These are phyloP conservation scores for Harmothoe impar DNA, from an alignment of 2,888 invertebrate species.

Conservation along the genomic window DNA sequence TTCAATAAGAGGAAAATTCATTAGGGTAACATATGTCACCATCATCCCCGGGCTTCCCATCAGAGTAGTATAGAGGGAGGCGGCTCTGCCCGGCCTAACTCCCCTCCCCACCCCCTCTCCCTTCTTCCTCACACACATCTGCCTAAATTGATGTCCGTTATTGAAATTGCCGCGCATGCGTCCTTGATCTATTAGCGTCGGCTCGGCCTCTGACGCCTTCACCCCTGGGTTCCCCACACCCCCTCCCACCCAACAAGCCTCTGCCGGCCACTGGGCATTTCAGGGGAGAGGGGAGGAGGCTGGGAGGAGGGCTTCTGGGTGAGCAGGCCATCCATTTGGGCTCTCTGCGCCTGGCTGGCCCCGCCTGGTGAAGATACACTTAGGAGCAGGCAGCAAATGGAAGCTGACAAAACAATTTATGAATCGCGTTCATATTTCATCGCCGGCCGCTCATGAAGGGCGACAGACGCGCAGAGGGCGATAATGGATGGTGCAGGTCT, in stretches of 20 bases:
- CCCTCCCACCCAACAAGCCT: not conserved
- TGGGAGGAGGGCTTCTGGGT: not conserved
- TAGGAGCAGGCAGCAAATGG: conserved; percentile 60
- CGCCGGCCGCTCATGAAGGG: conserved; percentile 6
- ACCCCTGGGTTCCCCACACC: not conserved
- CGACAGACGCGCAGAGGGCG: conserved; percentile 40
- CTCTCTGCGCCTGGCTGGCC: not conserved
- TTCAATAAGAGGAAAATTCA: conserved; percentile 67
- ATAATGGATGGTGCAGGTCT: conserved; percentile 16
- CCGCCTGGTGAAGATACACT: conserved; percentile 54
- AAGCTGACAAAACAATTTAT: conserved; percentile 63
- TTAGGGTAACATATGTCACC: conserved; percentile 66
- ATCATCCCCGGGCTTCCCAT: not conserved
- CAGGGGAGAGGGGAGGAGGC: no score
- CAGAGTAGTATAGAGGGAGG: not conserved
- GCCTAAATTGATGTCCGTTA: not conserved
- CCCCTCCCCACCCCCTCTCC: not conserved
- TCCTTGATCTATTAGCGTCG: conserved; percentile 42
- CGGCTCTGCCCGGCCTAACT: not conserved
- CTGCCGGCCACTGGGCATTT: not conserved
- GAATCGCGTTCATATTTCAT: conserved; percentile 61
- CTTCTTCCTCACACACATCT: not conserved
- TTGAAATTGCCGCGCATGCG: not conserved
- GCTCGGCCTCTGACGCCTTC: not conserved
- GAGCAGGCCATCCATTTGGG: conserved; percentile 21